Base-by-base conservation (phyloP, 2,797 vertebrate species). In the Chrosomus eos region DNA sequence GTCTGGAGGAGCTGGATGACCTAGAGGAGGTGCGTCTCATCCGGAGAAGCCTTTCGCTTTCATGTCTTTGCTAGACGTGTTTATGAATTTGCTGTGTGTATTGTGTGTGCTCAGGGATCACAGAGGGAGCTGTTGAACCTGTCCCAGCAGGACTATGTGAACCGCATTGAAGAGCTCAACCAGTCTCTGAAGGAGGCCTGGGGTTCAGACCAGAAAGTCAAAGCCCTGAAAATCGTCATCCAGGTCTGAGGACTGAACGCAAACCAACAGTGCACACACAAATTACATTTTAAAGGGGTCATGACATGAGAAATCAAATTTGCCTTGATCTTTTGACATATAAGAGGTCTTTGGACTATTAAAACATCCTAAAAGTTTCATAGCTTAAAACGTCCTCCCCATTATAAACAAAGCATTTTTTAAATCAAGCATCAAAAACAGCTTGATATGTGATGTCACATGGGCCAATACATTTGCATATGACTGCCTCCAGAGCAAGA, bases 201-300 rank as follows among this genome's bases (percentile, higher is more conserved):
- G 98, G 95, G 97, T 80, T 97, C 98, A 0, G 98, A 99, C 93
- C 98, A 99, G 93, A 99, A 99, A 93, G 98, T 99, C 87, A 99
- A 98, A 94, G 98, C 98, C 80, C 93, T 99, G 84, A 99, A 99
- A 93, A 99, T 99, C 19, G 97, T 99, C 76, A 99, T 99, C 86
- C 98, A 99, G 97, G 98, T 99, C 70, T 88, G 93, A 81, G 40
- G 18, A 31, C 7, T 1, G 19, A 31, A 33, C 4, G 7, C 43
- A 38, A 38, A 62, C n/a, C 23, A 77, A 40, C 55, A 19, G 19
- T 16, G 21, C 2, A 4, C 21, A n/a, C 11, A 2, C 28, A 51
- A 55, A 13, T 5, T 1, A 21, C 2, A 33, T 13, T 73, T 45
- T 53, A 51, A 74, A 60, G n/a, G n/a, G 11, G 58, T 26, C n/a